These are phyloP conservation scores for Nanorana parkeri DNA, from an alignment of 2,113 vertebrate species.

Conservation along the genomic window DNA sequence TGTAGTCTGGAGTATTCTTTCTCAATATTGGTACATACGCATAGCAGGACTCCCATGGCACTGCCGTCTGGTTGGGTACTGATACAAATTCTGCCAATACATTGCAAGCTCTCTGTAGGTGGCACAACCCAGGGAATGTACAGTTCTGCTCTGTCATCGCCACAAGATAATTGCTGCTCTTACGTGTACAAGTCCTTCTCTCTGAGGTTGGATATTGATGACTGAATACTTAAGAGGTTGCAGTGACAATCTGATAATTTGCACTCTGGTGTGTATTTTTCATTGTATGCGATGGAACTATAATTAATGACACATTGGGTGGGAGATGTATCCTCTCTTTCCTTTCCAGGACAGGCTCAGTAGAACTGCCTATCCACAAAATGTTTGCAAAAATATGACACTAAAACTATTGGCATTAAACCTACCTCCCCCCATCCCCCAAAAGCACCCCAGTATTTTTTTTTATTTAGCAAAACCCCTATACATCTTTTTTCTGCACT, in stretches of 20 bases:
- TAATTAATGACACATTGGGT: slow-evolving; percentile 56
- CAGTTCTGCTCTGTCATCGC: slow-evolving; percentile 68
- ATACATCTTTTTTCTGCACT: too few relatives aligned
- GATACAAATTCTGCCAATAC: neutral
- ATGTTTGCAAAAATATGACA: too few relatives aligned
- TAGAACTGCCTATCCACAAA: too few relatives aligned
- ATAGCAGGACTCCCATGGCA: neutral
- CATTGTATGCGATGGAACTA: slow-evolving; percentile 69
- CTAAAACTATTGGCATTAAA: too few relatives aligned
- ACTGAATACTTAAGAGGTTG: slow-evolving; percentile 83
- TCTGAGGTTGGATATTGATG: slow-evolving; percentile 76
- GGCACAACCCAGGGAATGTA: slow-evolving; percentile 63
- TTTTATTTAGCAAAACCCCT: too few relatives aligned
- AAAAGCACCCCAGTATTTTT: too few relatives aligned
- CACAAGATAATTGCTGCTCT: slow-evolving; percentile 73
- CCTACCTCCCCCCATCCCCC: too few relatives aligned
- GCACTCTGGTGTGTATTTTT: slow-evolving; percentile 82
- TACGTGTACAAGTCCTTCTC: slow-evolving; percentile 65
- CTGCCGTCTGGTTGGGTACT: neutral
- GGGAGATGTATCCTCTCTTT: neutral
- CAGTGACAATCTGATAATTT: slow-evolving; percentile 89
- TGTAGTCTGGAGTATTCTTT: slow-evolving; percentile 10
- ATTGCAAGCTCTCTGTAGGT: slow-evolving; percentile 54
- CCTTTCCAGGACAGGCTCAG: too few relatives aligned
- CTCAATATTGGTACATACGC: neutral